Evolutionary conservation across 37 sponge, comb jelly and placozoan genomes (phyloP).

Genomic region (Beroe forskalii): DNA sequence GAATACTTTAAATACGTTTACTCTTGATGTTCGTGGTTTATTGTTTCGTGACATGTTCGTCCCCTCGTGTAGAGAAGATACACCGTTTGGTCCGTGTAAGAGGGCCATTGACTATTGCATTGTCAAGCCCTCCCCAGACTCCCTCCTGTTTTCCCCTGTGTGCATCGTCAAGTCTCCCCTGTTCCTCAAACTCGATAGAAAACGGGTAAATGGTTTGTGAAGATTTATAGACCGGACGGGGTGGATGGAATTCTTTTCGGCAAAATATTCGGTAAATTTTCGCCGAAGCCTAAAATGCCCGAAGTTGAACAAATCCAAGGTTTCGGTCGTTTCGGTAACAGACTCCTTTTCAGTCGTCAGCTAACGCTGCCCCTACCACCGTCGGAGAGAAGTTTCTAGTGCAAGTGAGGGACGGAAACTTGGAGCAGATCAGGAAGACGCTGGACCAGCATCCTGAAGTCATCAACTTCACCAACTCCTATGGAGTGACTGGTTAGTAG

Average conservation of each 20-base stretch:
- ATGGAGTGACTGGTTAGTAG: constrained; percentile 17
- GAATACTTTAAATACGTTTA: no score
- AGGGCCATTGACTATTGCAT: neutral
- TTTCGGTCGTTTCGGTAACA: no score
- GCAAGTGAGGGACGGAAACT: constrained; percentile 29
- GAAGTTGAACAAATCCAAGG: no score
- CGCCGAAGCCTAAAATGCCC: no score
- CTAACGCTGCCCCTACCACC: neutral
- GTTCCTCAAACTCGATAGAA: neutral
- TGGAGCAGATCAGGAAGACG: constrained; percentile 56
- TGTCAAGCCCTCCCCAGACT: neutral
- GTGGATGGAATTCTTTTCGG: no score
- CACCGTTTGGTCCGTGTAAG: no score
- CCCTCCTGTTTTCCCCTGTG: neutral
- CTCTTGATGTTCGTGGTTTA: no score
- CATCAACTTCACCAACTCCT: constrained; percentile 60
- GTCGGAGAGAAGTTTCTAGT: constrained; percentile 56
- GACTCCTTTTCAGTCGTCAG: constrained; percentile 19
- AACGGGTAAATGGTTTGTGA: no score
- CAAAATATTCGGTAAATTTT: no score
- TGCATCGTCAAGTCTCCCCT: neutral
- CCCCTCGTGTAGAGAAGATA: no score
- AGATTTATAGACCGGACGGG: no score
- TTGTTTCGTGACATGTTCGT: no score
- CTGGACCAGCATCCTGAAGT: constrained; percentile 53